These are phyloP conservation scores for Metellina segmentata DNA, from an alignment of 2,888 invertebrate species.

Conservation along the genomic window DNA sequence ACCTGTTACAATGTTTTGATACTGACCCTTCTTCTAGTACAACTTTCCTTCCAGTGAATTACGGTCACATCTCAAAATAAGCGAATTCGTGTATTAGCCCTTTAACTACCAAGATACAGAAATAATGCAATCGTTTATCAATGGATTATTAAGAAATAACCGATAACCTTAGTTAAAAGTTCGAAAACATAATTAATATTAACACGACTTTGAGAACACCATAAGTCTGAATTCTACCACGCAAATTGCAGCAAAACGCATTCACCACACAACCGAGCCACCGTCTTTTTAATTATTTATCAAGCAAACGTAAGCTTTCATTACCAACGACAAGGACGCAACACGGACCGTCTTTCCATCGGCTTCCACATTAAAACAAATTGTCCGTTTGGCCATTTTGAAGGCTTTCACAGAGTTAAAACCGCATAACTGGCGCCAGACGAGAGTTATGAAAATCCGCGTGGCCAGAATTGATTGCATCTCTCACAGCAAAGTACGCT, in stretches of 20 bases:
- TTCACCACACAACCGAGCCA: background rate
- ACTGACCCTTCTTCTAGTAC: too few species aligned
- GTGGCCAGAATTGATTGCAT: background rate
- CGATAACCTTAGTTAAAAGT: background rate
- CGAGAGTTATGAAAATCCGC: conserved; percentile 2
- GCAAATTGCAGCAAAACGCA: background rate
- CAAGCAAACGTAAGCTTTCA: background rate
- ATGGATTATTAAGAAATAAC: too few species aligned
- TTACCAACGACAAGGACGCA: background rate
- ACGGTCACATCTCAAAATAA: too few species aligned
- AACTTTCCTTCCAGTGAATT: too few species aligned
- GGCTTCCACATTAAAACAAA: background rate
- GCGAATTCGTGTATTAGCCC: too few species aligned
- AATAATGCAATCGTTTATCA: too few species aligned
- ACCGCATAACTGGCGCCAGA: background rate
- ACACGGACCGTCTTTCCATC: background rate
- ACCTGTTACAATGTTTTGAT: too few species aligned
- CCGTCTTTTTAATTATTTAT: background rate
- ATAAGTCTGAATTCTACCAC: background rate
- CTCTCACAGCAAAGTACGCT: background rate
- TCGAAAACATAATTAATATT: background rate
- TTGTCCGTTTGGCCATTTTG: background rate
- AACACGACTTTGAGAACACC: too few species aligned
- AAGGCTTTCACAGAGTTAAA: background rate
- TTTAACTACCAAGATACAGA: too few species aligned